Evolutionary conservation across 2,797 vertebrate species (phyloP).

Genomic region (Vireo griseus): DNA sequence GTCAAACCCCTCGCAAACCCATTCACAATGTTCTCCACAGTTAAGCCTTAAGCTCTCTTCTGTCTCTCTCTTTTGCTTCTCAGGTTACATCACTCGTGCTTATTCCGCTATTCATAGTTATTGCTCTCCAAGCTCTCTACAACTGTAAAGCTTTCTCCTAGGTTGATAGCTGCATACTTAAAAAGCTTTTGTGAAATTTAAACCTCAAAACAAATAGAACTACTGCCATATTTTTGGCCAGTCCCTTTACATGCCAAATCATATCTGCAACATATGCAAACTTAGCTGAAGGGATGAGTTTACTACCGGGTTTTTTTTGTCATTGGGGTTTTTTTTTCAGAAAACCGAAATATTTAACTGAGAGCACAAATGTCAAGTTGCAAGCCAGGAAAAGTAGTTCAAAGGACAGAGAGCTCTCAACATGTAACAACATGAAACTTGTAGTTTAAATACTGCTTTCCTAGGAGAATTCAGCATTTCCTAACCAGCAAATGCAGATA

Average conservation of each 20-base stretch:
- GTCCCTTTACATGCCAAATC: constrained; percentile 11
- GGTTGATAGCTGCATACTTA: background rate
- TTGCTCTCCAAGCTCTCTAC: constrained; percentile 2
- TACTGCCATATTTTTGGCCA: background rate
- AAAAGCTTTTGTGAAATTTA: constrained; percentile 36
- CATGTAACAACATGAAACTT: background rate
- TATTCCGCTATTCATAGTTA: constrained; percentile 9
- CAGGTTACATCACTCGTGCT: constrained; percentile 1
- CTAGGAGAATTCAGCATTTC: background rate
- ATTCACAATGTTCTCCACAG: background rate
- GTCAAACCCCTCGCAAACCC: background rate
- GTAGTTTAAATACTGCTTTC: background rate
- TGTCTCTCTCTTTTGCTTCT: background rate
- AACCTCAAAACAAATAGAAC: constrained; percentile 37
- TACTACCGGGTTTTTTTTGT: background rate
- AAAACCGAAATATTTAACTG: constrained; percentile 1
- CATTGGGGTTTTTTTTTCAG: background rate
- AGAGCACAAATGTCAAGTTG: background rate
- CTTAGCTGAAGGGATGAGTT: background rate
- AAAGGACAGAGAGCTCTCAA: background rate
- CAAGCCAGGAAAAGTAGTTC: background rate
- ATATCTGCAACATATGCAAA: background rate
- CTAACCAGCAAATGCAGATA: background rate
- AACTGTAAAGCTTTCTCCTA: background rate
- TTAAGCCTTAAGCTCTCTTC: background rate